Percentiles rank a stretch among this genome's conserved stretches.
Conservation (phyloP, 2,113 vertebrate genomes). For the Girardinichthys multiradiatus region DNA sequence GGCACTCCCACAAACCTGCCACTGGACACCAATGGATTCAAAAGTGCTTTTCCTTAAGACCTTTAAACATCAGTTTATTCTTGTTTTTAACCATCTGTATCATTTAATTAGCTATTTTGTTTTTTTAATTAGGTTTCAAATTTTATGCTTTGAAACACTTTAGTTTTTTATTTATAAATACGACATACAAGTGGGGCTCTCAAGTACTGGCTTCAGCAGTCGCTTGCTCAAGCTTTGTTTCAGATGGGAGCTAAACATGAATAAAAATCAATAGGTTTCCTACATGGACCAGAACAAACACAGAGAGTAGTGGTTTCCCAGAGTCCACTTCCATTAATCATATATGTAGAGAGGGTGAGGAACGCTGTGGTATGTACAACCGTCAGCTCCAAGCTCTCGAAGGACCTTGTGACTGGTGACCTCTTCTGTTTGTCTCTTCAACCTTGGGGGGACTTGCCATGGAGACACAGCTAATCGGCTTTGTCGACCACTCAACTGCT, state of each 20-base stretch:
- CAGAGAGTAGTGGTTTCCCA: no score
- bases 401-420: conserved; percentile 72
- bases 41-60: not conserved
- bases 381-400: conserved; percentile 12
- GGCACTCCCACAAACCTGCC: not conserved
- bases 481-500: conserved; percentile 68
- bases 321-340: conserved; percentile 50
- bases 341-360: conserved; percentile 29
- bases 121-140: no score
- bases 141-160: not conserved
- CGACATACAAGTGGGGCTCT: not conserved
- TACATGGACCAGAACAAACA: no score
- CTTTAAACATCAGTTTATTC: not conserved
- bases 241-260: conserved; percentile 26
- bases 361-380: not conserved
- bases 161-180: not conserved
- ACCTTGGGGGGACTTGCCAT: conserved; percentile 44
- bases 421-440: conserved; percentile 56
- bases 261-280: conserved; percentile 40
- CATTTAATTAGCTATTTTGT: not conserved
- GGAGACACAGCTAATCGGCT: conserved; percentile 71
- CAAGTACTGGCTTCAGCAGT: not conserved
- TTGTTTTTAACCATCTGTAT: not conserved
- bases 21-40: not conserved
- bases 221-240: conserved; percentile 2